Conservation (phyloP, 2,888 invertebrate species). For the Tanytarsus gracilentus region DNA sequence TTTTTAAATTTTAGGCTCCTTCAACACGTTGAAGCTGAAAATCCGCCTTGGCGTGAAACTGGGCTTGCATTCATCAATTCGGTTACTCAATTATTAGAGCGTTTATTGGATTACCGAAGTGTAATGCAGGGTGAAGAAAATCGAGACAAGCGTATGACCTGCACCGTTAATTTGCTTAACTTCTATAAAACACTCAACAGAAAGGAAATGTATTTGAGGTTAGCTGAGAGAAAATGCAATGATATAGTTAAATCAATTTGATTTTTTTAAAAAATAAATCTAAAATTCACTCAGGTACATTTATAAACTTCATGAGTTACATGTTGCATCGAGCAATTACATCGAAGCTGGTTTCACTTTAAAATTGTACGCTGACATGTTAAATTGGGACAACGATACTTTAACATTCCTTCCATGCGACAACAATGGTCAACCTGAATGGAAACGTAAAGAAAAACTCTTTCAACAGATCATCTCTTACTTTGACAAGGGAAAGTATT, state of each 20-base stretch:
- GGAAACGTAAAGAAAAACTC: conserved; percentile 81
- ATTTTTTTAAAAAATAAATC: neutral
- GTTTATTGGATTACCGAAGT: conserved; percentile 85
- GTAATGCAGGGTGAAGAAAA: conserved; percentile 94
- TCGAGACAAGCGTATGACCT: conserved; percentile 90
- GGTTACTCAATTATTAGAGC: conserved; percentile 77
- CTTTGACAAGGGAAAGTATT: conserved; percentile 92
- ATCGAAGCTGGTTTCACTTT: conserved; percentile 93
- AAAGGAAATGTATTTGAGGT: conserved; percentile 85
- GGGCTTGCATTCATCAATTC: conserved; percentile 89
- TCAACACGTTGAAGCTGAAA: conserved; percentile 73
- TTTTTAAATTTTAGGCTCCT: conserved; percentile 52
- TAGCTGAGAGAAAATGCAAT: neutral
- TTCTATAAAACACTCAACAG: conserved; percentile 93
- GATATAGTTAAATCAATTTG: neutral
- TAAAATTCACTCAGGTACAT: conserved; percentile 57
- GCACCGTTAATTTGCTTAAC: conserved; percentile 88
- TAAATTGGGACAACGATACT: conserved; percentile 69
- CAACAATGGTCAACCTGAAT: conserved; percentile 68
- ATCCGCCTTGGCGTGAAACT: conserved; percentile 84
- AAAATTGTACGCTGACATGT: conserved; percentile 83
- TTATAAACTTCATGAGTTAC: conserved; percentile 87
- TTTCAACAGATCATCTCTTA: conserved; percentile 65
- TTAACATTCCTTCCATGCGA: conserved; percentile 52
- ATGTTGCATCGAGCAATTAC: conserved; percentile 83